Conservation (phyloP, 2,113 vertebrate species). For the Gallinago paraguaiae region DNA sequence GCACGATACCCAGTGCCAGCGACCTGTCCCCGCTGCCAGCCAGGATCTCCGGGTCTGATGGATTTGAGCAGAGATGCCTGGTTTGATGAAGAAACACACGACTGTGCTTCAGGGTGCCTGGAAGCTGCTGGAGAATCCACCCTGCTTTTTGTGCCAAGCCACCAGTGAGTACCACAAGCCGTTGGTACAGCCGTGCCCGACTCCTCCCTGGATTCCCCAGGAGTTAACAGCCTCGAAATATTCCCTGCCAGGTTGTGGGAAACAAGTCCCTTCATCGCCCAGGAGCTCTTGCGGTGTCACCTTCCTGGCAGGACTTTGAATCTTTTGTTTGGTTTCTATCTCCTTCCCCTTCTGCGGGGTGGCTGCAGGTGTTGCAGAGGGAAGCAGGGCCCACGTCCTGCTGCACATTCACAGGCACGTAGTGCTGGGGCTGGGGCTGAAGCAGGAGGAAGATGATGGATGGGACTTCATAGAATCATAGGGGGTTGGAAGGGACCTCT, state of each 20-base stretch:
- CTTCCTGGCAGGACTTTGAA: not conserved
- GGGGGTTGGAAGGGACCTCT: too few relatives aligned
- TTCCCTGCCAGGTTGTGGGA: not conserved
- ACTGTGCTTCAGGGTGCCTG: not conserved
- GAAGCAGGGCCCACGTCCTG: not conserved
- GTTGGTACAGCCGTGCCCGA: not conserved
- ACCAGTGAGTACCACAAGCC: not conserved
- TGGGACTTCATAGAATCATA: too few relatives aligned
- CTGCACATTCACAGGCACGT: not conserved
- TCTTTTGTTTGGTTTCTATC: not conserved
- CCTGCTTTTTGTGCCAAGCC: not conserved
- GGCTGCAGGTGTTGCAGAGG: not conserved
- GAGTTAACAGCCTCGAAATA: not conserved
- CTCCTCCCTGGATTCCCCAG: not conserved
- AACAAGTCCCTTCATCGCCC: not conserved
- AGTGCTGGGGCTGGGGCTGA: not conserved
- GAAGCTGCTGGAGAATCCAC: not conserved
- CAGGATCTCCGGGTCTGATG: not conserved
- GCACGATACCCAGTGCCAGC: not conserved
- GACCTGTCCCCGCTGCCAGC: not conserved
- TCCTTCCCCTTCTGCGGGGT: not conserved
- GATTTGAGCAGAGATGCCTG: accelerated
- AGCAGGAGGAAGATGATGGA: not conserved
- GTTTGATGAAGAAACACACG: not conserved
- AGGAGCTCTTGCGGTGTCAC: not conserved